These are phyloP conservation scores for Enchytraeus crypticus DNA, from an alignment of 2,888 invertebrate species.

Conservation along the genomic window DNA sequence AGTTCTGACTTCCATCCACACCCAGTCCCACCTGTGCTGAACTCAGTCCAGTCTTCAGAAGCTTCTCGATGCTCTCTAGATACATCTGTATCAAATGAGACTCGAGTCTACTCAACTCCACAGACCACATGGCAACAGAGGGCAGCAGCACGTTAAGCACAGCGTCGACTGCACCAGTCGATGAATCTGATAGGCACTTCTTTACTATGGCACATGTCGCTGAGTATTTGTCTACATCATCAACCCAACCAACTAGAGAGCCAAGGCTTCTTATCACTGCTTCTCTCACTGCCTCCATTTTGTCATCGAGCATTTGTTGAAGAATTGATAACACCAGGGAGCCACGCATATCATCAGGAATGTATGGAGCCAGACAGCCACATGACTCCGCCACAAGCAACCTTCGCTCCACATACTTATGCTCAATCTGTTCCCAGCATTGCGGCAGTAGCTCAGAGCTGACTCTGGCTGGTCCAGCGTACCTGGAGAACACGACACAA, in stretches of 20 bases:
- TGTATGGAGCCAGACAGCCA: constrained; percentile 58
- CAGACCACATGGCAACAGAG: constrained; percentile 59
- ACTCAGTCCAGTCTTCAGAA: neutral
- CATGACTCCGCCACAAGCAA: constrained; percentile 63
- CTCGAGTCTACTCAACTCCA: constrained; percentile 52
- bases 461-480: constrained; percentile 52
- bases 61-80: constrained; percentile 39
- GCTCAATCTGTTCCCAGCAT: constrained; percentile 65
- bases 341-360: constrained; percentile 57
- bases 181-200: constrained; percentile 56
- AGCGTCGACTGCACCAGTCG: constrained; percentile 54
- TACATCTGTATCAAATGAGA: constrained; percentile 41
- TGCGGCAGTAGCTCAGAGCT: constrained; percentile 62
- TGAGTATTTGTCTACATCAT: constrained; percentile 60
- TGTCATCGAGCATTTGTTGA: constrained; percentile 65
- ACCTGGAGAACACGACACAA: constrained; percentile 50
- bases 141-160: constrained; percentile 57
- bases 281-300: constrained; percentile 57
- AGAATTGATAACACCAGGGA: constrained; percentile 64
- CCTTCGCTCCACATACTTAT: constrained; percentile 61
- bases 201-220: constrained; percentile 54
- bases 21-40: neutral
- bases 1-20: neutral
- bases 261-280: constrained; percentile 59
- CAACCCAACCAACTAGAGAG: constrained; percentile 58